Evolutionary conservation across 1,140 invertebrate species (phyloP).

Genomic region (Papilio glaucus): DNA sequence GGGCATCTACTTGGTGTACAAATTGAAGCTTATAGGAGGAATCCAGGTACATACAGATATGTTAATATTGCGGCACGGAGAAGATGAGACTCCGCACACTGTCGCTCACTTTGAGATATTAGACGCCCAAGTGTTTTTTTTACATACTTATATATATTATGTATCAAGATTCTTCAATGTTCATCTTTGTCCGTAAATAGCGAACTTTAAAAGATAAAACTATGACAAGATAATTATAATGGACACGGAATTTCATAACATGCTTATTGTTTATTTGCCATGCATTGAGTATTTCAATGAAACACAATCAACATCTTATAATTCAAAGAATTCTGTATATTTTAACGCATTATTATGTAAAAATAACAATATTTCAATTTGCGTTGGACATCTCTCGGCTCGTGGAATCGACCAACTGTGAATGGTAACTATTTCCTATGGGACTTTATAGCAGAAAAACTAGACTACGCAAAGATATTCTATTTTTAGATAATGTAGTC

Average conservation of each 20-base stretch:
- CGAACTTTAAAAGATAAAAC: not conserved
- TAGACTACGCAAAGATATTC: too few relatives aligned
- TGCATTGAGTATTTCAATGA: not conserved
- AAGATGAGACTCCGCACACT: too few relatives aligned
- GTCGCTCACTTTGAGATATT: too few relatives aligned
- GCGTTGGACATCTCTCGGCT: too few relatives aligned
- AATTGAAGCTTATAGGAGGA: slow-evolving; percentile 60
- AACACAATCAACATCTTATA: not conserved
- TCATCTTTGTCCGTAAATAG: not conserved
- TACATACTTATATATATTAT: not conserved
- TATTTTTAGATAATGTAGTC: too few relatives aligned
- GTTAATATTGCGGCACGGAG: not conserved
- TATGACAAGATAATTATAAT: not conserved
- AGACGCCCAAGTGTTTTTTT: too few relatives aligned
- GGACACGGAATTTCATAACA: not conserved
- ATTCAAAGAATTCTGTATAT: not conserved
- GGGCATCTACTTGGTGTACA: slow-evolving; percentile 61
- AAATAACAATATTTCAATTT: too few relatives aligned
- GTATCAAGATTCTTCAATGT: not conserved
- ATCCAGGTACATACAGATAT: slow-evolving; percentile 55
- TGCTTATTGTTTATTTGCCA: slow-evolving; percentile 30
- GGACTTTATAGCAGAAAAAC: too few relatives aligned
- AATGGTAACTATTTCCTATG: too few relatives aligned
- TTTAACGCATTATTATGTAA: not conserved
- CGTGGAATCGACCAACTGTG: too few relatives aligned